phyloP scores from a whole-genome alignment of 2,888 invertebrate species.

The Drosophila austrosaltans region DNA sequence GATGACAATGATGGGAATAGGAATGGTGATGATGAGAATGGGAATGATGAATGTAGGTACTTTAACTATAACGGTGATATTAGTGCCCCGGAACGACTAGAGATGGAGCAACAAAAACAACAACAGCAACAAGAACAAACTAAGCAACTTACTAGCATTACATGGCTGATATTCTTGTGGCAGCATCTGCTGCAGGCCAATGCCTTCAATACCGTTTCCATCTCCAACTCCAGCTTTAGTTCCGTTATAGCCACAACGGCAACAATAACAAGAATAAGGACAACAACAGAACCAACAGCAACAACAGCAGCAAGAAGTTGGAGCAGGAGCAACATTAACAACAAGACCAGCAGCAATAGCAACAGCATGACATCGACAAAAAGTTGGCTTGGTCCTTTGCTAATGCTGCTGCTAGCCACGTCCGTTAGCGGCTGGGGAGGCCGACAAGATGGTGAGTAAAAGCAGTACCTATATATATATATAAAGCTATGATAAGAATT shows the following conservation, averaged over 20 bases:
- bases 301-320: slow-evolving; percentile 17
- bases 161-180: slow-evolving; percentile 73
- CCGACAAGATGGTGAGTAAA: slow-evolving; percentile 82
- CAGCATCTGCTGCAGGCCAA: slow-evolving; percentile 56
- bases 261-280: slow-evolving; percentile 40
- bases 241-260: slow-evolving; percentile 37
- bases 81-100: slow-evolving; percentile 66
- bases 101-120: slow-evolving; percentile 29
- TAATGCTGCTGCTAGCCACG: slow-evolving; percentile 77
- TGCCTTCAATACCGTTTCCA: slow-evolving; percentile 26
- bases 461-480: slow-evolving; percentile 36
- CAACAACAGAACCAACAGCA: slow-evolving; percentile 23
- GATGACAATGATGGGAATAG: slow-evolving; percentile 8
- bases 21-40: slow-evolving; percentile 21
- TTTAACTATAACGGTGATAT: slow-evolving; percentile 81
- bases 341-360: slow-evolving; percentile 44
- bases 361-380: slow-evolving; percentile 64
- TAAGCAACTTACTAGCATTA: slow-evolving; percentile 69
- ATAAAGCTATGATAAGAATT: slow-evolving; percentile 71
- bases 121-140: slow-evolving; percentile 36
- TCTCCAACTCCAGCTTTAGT: slow-evolving; percentile 14
- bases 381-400: slow-evolving; percentile 72
- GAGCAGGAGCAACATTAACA: slow-evolving; percentile 29
- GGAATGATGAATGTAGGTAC: slow-evolving; percentile 80
- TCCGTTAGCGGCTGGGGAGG: slow-evolving; percentile 80